Evolutionary conservation across 2,113 vertebrate genomes (phyloP).

Genomic region (Crotalus horridus): DNA sequence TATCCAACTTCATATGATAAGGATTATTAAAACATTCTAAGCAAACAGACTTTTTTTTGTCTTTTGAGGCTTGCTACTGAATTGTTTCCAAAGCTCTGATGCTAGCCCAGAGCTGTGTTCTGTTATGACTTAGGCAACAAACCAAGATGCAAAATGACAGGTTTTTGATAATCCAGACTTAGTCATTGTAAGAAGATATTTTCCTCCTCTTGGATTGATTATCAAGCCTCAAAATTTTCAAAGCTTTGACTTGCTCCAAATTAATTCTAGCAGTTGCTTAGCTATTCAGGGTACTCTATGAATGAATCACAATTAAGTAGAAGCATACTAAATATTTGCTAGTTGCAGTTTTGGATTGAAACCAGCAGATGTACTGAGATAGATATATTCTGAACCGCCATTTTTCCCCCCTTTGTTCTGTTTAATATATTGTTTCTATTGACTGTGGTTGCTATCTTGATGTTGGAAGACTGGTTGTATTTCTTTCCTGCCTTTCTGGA

Average conservation of each 20-base stretch:
- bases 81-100: slow-evolving; percentile 35
- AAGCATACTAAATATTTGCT: background rate
- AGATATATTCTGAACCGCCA: background rate
- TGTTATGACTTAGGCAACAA: background rate
- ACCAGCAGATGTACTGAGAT: background rate
- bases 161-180: background rate
- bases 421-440: background rate
- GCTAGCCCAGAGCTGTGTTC: slow-evolving; percentile 21
- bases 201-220: background rate
- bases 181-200: background rate
- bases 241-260: background rate
- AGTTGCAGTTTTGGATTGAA: background rate
- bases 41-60: background rate
- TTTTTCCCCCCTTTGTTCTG: background rate
- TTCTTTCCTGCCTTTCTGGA: background rate
- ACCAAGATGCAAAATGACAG: slow-evolving; percentile 8
- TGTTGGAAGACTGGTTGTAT: no score
- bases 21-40: slow-evolving; percentile 49
- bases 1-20: slow-evolving; percentile 57
- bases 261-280: background rate
- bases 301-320: background rate
- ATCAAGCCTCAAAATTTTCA: background rate
- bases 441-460: background rate
- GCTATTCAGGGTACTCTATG: background rate
- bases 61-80: slow-evolving; percentile 42